phyloP scores from a whole-genome alignment of 2,888 invertebrate species.

The Blastobasis adustella region DNA sequence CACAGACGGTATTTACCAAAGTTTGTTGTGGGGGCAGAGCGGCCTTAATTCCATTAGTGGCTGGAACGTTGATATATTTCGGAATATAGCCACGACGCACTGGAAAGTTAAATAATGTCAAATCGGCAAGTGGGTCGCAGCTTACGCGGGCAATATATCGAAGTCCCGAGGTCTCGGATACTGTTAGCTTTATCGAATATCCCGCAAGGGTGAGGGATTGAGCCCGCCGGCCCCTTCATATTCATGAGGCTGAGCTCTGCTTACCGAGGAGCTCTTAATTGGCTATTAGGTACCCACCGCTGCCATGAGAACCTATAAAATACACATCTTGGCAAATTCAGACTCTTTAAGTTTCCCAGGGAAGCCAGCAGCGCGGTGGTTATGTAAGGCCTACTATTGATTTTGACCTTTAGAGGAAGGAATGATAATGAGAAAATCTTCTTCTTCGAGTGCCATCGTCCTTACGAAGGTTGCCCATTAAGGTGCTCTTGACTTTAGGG shows the following conservation, averaged over 20 bases:
- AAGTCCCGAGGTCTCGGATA: constrained; percentile 22
- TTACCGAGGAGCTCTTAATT: constrained; percentile 16
- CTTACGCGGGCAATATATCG: constrained; percentile 30
- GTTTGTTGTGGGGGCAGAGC: too few species aligned
- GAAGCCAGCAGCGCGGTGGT: background rate
- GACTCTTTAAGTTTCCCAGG: too few species aligned
- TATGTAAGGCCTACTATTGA: background rate
- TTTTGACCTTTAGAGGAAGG: too few species aligned
- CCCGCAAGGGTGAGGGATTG: constrained; percentile 20
- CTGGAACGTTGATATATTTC: too few species aligned
- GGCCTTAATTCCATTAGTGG: too few species aligned
- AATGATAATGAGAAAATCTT: too few species aligned
- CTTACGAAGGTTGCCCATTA: too few species aligned
- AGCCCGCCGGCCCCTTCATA: constrained; percentile 19
- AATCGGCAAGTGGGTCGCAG: constrained; percentile 17
- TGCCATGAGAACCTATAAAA: background rate
- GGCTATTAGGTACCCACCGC: background rate
- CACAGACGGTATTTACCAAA: too few species aligned
- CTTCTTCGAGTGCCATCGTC: too few species aligned
- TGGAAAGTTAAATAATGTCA: constrained; percentile 13
- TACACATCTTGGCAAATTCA: background rate
- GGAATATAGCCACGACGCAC: too few species aligned
- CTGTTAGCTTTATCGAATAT: constrained; percentile 30
- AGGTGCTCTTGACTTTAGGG: too few species aligned
- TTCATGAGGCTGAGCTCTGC: constrained; percentile 24